A percentile compares a stretch with the other conserved stretches of the same genome.
These are phyloP conservation scores for Trematomus bernacchii DNA, from an alignment of 2,797 vertebrate genomes.

Conservation along the genomic window DNA sequence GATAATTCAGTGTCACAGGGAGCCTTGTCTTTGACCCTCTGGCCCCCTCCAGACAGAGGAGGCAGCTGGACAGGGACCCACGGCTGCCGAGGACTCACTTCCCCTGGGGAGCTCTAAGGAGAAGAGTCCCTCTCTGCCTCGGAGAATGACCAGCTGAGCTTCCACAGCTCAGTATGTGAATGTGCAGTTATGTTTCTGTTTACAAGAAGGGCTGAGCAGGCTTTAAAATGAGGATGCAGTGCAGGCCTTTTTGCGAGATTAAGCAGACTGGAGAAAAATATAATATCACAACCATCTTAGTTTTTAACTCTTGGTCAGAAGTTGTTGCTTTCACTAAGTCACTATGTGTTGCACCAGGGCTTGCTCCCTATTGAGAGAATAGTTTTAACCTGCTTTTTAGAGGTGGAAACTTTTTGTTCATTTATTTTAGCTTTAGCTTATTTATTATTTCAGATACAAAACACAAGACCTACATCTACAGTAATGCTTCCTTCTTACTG, in stretches of 20 bases:
- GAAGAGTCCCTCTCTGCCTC: conserved; percentile 77
- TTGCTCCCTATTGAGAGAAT: not conserved
- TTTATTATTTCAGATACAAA: conserved; percentile 7
- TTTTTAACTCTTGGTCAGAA: conserved; percentile 26
- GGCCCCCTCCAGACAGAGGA: conserved; percentile 79
- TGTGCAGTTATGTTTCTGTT: conserved; percentile 49
- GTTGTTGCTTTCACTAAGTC: conserved; percentile 4
- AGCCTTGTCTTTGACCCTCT: conserved; percentile 81
- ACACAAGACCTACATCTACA: not conserved
- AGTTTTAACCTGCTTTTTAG: not conserved
- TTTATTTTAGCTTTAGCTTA: not conserved
- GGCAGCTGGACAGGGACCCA: conserved; percentile 85
- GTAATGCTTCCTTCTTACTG: not conserved
- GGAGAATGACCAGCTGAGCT: conserved; percentile 83
- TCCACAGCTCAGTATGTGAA: conserved; percentile 64
- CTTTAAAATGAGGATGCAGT: conserved; percentile 39
- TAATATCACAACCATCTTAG: conserved; percentile 18
- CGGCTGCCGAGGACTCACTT: conserved; percentile 79
- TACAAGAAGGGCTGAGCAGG: conserved; percentile 58
- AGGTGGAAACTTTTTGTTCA: not conserved
- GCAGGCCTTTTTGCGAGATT: conserved; percentile 34
- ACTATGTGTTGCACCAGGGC: not conserved
- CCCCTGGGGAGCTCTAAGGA: conserved; percentile 76
- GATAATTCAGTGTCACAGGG: conserved; percentile 85
- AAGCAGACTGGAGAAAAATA: conserved; percentile 45